Evolutionary conservation across 2,888 invertebrate species (phyloP).

Genomic region (Orthosia gracilis): DNA sequence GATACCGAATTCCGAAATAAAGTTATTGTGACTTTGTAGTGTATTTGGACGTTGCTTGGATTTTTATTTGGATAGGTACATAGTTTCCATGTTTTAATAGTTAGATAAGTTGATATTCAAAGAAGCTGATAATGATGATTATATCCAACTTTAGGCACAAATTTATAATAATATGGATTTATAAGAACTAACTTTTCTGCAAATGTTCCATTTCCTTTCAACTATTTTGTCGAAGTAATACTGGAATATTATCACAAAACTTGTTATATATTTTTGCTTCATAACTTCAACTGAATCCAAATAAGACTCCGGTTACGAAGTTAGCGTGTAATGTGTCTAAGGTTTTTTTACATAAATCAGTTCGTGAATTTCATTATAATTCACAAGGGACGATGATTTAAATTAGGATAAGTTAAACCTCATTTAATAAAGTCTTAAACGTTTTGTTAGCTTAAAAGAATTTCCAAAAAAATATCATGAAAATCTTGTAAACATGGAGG

Average conservation of each 20-base stretch:
- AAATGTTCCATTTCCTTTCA: conserved; percentile 4
- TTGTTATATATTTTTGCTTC: conserved; percentile 25
- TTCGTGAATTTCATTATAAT: neutral
- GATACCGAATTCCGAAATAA: no score
- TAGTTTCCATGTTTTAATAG: neutral
- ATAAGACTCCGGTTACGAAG: neutral
- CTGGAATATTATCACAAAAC: conserved; percentile 11
- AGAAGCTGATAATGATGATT: conserved; percentile 1
- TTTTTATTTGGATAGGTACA: neutral
- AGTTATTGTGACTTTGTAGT: no score
- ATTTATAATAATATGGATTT: conserved; percentile 9
- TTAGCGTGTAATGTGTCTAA: conserved; percentile 6
- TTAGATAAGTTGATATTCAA: neutral
- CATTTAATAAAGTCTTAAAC: neutral
- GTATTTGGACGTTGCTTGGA: no score
- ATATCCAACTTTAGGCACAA: neutral
- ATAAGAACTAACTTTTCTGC: conserved; percentile 20
- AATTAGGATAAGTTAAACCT: neutral
- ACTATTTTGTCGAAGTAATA: conserved; percentile 4
- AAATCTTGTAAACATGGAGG: neutral
- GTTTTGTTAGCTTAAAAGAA: neutral
- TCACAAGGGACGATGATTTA: neutral
- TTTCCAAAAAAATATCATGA: neutral
- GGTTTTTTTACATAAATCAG: neutral
- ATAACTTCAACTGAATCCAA: conserved; percentile 25